A percentile compares a stretch with the other conserved stretches of the same genome.
These are phyloP conservation scores for Mirza zaza DNA, from an alignment of 2,113 vertebrate species.

Conservation along the genomic window DNA sequence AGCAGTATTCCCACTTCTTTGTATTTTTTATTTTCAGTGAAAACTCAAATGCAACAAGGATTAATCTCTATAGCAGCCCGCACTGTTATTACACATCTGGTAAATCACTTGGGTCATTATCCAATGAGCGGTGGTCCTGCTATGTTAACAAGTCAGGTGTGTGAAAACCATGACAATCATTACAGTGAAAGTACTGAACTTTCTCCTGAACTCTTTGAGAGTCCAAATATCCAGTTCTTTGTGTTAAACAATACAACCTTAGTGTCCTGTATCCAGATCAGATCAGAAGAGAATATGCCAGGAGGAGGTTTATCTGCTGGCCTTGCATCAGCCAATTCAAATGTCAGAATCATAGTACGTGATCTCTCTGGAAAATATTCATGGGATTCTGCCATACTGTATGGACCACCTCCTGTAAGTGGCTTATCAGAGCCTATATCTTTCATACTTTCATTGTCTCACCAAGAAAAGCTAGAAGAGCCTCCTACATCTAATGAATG, in stretches of 20 bases:
- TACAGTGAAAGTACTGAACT: constrained; percentile 95
- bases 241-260: constrained; percentile 95
- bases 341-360: constrained; percentile 95
- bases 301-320: constrained; percentile 96
- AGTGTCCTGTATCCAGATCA: constrained; percentile 92
- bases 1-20: constrained; percentile 46
- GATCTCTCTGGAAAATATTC: constrained; percentile 98
- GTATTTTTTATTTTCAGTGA: constrained; percentile 87
- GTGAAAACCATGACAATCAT: constrained; percentile 98
- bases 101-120: constrained; percentile 98
- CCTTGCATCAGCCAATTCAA: constrained; percentile 92
- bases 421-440: constrained; percentile 82
- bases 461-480: constrained; percentile 85
- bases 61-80: constrained; percentile 97
- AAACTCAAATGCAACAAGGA: constrained; percentile 96
- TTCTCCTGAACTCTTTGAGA: constrained; percentile 96
- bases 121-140: constrained; percentile 98
- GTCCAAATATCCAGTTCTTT: constrained; percentile 98
- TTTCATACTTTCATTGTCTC: constrained; percentile 82
- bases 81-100: constrained; percentile 97
- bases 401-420: constrained; percentile 90
- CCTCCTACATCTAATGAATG: constrained; percentile 77
- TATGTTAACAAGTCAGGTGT: constrained; percentile 97
- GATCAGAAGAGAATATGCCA: constrained; percentile 92
- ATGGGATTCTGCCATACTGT: constrained; percentile 97